Conservation (phyloP, 2,113 vertebrate genomes). For the Holacanthus passer region DNA sequence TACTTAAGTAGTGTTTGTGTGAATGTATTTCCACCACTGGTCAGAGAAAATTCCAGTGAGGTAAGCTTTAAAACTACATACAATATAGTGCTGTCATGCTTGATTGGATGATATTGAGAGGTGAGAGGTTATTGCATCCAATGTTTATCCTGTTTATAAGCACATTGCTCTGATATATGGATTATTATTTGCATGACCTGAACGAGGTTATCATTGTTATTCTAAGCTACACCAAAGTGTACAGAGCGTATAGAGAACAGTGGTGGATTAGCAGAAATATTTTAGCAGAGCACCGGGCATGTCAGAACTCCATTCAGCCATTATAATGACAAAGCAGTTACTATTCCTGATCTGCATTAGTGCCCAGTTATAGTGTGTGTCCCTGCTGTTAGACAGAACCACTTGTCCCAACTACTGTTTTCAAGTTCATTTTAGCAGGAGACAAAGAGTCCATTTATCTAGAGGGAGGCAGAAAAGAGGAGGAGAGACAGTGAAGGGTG, state of each 20-base stretch:
- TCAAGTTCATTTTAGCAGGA: conserved; percentile 80
- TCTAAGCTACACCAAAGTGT: neutral
- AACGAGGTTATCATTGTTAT: neutral
- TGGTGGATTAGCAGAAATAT: neutral
- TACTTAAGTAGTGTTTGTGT: neutral
- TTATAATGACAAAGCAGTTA: conserved; percentile 34
- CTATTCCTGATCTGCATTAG: conserved; percentile 40
- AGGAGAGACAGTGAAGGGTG: conserved; percentile 79
- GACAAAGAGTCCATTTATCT: conserved; percentile 84
- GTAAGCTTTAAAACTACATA: neutral
- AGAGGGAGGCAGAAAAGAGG: conserved; percentile 32
- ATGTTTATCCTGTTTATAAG: neutral
- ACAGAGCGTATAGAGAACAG: neutral
- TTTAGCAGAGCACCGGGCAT: neutral
- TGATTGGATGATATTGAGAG: neutral
- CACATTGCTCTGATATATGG: neutral
- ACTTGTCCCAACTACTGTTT: conserved; percentile 74
- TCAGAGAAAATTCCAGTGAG: no score
- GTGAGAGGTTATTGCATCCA: neutral
- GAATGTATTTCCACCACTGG: neutral
- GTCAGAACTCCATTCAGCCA: neutral
- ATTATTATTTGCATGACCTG: neutral
- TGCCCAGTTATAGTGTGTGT: conserved; percentile 38
- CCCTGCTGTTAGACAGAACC: conserved; percentile 63
- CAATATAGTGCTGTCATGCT: neutral